Base-by-base conservation (phyloP, 2,888 invertebrate genomes). In the Odontocerum albicorne region DNA sequence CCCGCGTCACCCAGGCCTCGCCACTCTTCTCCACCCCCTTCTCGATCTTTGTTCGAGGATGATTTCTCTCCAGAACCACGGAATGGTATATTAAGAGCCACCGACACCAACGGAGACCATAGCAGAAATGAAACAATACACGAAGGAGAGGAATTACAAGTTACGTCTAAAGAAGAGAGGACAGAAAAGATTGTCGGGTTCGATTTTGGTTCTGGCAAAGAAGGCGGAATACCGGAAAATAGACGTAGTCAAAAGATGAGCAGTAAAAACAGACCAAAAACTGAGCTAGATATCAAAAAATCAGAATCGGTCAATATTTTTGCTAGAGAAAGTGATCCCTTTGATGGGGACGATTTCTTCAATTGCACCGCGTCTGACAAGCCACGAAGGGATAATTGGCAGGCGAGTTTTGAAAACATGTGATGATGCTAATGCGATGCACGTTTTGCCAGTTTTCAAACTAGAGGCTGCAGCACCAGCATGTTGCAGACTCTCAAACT, bases 251-350 rank as follows among this genome's bases (percentile, higher is more conserved):
- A 68, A 72, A 13, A 75, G 71, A 15, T 80, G 71, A 33, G 68
- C 71, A 59, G 64, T 66, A 68, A 66, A 49, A 66, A 65, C 58
- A 45, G 77, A 59, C 61, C 75, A 60, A 65, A 75, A 55, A 70
- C 72, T 2, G 85, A 86, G 59, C 78, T 82, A 50, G 83, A 87
- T 65, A 84, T 92, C 42, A 89, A 89, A 66, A 93, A 93, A 70
- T 92, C 92, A 0, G 92, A 92, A 67, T 92, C 92, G 2, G 87
- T 92, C 6, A 92, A 93, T 71, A 94, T 94, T 65, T 94, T 94
- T 73, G 87, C 87, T 3, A 81, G 90, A 45, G 91, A 91, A 66
- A 83, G 83, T 39, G 93, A 94, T 73, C 94, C 94, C 1, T 94
- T 94, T 66, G 93, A 92, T 63, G 90, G 90, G 49, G 90, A 91